Evolutionary conservation across 2,797 vertebrate species (phyloP).

Genomic region (Siniperca scherzeri): DNA sequence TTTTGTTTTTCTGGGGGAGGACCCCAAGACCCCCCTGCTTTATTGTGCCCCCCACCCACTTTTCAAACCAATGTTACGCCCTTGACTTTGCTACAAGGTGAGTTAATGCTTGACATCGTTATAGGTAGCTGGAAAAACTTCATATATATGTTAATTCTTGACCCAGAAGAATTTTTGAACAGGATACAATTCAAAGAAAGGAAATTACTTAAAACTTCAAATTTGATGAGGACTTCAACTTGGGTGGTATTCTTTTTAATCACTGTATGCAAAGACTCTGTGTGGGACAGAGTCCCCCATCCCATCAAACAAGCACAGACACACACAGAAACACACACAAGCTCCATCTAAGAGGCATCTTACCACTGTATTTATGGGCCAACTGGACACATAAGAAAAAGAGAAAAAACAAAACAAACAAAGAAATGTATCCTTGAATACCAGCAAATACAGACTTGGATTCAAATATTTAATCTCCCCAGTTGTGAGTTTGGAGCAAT

Average conservation of each 20-base stretch:
- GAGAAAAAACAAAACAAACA: background rate
- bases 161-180: slow-evolving; percentile 26
- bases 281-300: background rate
- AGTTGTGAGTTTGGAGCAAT: slow-evolving; percentile 60
- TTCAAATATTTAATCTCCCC: slow-evolving; percentile 52
- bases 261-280: background rate
- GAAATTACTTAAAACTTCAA: slow-evolving; percentile 37
- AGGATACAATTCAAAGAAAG: slow-evolving; percentile 19
- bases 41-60: too few species aligned
- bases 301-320: slow-evolving; percentile 1
- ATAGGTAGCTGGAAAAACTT: slow-evolving; percentile 15
- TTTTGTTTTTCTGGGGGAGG: too few species aligned
- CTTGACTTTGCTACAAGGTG: too few species aligned
- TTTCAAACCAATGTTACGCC: too few species aligned
- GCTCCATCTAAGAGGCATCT: slow-evolving; percentile 2
- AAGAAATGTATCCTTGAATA: slow-evolving; percentile 42
- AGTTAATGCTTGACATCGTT: too few species aligned
- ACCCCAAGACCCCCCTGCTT: too few species aligned
- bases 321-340: background rate
- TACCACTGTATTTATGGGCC: background rate
- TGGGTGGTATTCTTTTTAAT: slow-evolving; percentile 16
- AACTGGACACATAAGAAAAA: background rate
- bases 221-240: slow-evolving; percentile 29
- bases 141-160: slow-evolving; percentile 47
- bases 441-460: slow-evolving; percentile 37